A percentile compares a stretch with the other conserved stretches of the same genome.
Conservation (phyloP, 2,113 vertebrate genomes). For the Taurulus bubalis region DNA sequence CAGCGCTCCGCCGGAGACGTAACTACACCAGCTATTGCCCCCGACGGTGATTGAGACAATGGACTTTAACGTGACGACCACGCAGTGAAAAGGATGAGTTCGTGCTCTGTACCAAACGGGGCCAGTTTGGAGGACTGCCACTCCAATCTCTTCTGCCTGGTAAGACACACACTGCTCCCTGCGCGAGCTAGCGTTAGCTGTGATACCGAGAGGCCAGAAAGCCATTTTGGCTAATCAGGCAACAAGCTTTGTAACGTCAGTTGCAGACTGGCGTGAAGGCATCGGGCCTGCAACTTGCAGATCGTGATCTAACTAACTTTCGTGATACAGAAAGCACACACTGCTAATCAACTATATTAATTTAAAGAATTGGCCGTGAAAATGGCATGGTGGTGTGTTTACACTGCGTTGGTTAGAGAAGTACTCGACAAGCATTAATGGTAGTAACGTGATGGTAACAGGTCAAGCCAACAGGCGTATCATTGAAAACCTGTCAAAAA, state of each 20-base stretch:
- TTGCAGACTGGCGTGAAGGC: conserved; percentile 76
- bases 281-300: conserved; percentile 75
- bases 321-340: conserved; percentile 34
- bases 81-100: conserved; percentile 97
- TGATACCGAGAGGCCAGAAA: conserved; percentile 75
- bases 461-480: conserved; percentile 37
- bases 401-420: conserved; percentile 21
- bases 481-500: conserved; percentile 1
- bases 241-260: conserved; percentile 81
- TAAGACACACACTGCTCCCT: conserved; percentile 84
- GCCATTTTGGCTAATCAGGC: conserved; percentile 84
- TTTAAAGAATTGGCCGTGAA: not conserved
- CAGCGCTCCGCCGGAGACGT: conserved; percentile 53
- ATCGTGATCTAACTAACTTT: conserved; percentile 67
- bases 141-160: conserved; percentile 99
- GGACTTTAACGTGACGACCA: conserved; percentile 90
- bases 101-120: conserved; percentile 99
- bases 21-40: conserved; percentile 58
- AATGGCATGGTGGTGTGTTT: conserved; percentile 15
- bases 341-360: conserved; percentile 7
- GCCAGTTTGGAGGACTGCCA: conserved; percentile 99
- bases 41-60: conserved; percentile 92
- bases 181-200: conserved; percentile 74
- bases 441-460: conserved; percentile 39
- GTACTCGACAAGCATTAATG: conserved; percentile 22